Evolutionary conservation across 2,797 vertebrate species (phyloP).

Genomic region (Phrynocephalus forsythii): DNA sequence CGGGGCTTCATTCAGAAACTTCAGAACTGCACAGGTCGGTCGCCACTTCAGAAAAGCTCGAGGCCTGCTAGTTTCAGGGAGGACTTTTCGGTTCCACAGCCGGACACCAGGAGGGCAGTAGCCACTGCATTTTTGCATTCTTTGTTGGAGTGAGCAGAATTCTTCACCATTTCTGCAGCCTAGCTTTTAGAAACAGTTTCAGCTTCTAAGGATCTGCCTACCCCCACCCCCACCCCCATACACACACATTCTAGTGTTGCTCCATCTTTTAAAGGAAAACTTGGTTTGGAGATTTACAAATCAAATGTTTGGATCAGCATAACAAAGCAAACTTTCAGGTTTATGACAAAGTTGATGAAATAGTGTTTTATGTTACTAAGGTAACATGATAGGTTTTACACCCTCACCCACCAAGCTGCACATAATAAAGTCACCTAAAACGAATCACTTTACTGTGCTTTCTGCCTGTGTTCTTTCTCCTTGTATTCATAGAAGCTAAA

Average conservation of each 20-base stretch:
- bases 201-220: background rate
- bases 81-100: accelerated
- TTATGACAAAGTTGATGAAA: background rate
- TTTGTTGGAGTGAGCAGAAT: background rate
- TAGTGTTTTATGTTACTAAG: background rate
- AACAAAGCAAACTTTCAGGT: background rate
- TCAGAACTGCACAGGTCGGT: slow-evolving; percentile 88
- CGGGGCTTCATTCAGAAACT: slow-evolving; percentile 93
- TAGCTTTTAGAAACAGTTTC: background rate
- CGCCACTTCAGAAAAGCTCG: background rate
- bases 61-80: background rate
- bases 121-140: accelerated
- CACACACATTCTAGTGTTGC: background rate
- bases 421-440: background rate
- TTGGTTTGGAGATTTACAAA: no score
- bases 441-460: background rate
- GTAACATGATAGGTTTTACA: background rate
- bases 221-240: no score
- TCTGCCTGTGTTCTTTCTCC: background rate
- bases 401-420: background rate
- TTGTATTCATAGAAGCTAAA: background rate
- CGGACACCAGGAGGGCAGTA: no score
- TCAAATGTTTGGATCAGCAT: background rate
- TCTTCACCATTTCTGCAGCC: background rate
- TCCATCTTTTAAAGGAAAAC: background rate